Base-by-base conservation (phyloP, 2,113 vertebrate genomes). In the Oenanthe oenanthe region DNA sequence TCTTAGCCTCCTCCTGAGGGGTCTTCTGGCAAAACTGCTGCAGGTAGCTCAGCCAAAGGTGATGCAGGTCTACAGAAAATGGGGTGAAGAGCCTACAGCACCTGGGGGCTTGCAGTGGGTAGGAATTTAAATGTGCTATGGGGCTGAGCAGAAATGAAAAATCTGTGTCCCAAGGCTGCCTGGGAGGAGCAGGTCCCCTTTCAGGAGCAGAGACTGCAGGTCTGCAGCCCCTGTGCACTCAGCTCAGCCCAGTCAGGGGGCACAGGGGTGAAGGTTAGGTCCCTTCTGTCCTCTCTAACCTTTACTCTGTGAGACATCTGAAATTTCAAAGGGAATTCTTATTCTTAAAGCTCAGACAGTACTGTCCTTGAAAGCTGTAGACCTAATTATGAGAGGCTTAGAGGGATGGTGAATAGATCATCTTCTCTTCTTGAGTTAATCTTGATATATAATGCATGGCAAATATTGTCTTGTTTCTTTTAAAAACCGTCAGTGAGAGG, bases 401-500 rank as follows among this genome's bases (percentile, higher is more conserved):
- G 72, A 72, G 82, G 89, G 72, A 88, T 88, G 93, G 94, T 70
- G 95, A 93, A 96, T 82, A 96, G 88, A 95, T 96, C 94, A 85
- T 91, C 88, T 89, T 82, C 38, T 60, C 83, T 89, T 92, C 94
- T 96, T 78, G 86, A 93, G 86, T 93, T 96, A 95, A 96, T 96
- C 95, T 96, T 92, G 90, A 96, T 96, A 93, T 93, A 92, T 93
- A 93, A 95, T 94, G 86, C 76, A 93, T 89, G 86, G 94, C 92
- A 96, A 97, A 96, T 94, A 96, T 93, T 93, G 87, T 97, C 87
- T 95, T 96, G 88, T 96, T 96, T 94, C 97, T 93, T 96, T 91
- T 94, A 92, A 96, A 96, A 96, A 94, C 38, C 4, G 6, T 77
- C 88, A 79, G 78, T 61, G 84, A 94, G 81, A 74, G 81, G 93